Conservation (phyloP, 2,797 vertebrate genomes). For the Poeciliopsis presidionis region DNA sequence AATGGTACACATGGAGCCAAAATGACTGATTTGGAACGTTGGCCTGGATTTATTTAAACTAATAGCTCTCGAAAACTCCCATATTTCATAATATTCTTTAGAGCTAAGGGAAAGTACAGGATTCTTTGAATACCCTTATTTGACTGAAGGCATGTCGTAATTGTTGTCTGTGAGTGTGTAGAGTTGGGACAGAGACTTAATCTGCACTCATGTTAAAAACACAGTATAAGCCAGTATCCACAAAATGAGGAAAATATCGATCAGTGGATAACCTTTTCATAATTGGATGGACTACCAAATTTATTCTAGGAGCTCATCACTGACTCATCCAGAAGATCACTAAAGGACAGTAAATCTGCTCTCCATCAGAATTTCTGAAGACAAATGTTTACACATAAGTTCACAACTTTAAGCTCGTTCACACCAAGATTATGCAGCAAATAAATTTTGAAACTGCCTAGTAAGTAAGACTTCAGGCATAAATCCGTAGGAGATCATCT, state of each 20-base stretch:
- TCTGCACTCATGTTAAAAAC: not conserved
- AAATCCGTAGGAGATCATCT: not conserved
- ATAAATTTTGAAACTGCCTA: not conserved
- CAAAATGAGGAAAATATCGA: not conserved
- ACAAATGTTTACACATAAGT: not conserved
- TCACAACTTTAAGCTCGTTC: not conserved
- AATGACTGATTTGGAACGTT: too few species aligned
- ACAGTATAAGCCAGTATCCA: not conserved
- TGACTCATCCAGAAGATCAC: not conserved
- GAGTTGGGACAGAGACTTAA: slow-evolving; percentile 19
- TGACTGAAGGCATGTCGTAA: slow-evolving; percentile 36
- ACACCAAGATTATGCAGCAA: not conserved
- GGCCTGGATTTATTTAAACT: too few species aligned
- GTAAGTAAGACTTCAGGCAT: not conserved
- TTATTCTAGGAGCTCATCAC: not conserved
- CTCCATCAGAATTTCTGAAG: not conserved
- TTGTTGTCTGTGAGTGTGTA: slow-evolving; percentile 37
- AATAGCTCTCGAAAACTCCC: too few species aligned
- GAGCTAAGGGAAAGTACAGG: slow-evolving; percentile 25
- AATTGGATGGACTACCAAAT: slow-evolving; percentile 32
- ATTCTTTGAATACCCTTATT: slow-evolving; percentile 45
- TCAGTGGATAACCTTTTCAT: not conserved
- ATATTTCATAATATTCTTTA: slow-evolving; percentile 30
- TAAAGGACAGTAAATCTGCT: not conserved
- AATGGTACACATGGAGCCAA: too few species aligned